Evolutionary conservation across 2,797 vertebrate genomes (phyloP), one percentile per base, ranked within the genome.

Genomic region (Holocentrus rufus): DNA sequence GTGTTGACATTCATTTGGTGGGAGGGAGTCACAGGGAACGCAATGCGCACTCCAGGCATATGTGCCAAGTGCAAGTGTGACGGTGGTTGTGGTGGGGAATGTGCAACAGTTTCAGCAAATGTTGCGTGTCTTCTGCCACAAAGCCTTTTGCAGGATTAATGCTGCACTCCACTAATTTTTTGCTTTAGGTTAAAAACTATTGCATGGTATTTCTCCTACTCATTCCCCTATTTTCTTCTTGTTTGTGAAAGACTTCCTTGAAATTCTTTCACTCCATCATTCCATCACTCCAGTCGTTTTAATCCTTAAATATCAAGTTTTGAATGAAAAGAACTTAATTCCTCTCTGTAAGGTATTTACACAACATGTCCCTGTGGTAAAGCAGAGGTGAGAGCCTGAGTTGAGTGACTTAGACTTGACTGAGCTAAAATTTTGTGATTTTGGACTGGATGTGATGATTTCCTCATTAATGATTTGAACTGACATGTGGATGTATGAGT

Each of bases 1-100:
- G 49, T 64, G 62, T 62, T 77, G 76, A 82, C 72, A 62, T 72
- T 59, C 68, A 68, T 74, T 76, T 46, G 47, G 55, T 47, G 58
- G 36, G 65, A 53, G 63, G 25, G 30, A 58, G 67, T 60, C 11
- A 2, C 6, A 0, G 27, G n/a, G 25, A 69, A 52, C 42, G 72
- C 39, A 65, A 61, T n/a, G 47, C 42, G 66, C 71, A 65, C 31
- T 60, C 6, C 42, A 69, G 60, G 52, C 64, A 3, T 39, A 10
- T 0, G 5, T 23, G 18, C 0, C 49, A 25, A 23, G 54, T 31
- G 14, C 50, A 58, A 50, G 18, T 36, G 39, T 31, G 58, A 25
- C n/a, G 62, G 23, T 3, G 44, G 68, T 4, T 70, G 36, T 63
- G 31, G 54, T 3, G 47, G 34, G 25, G 13, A 60, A 68, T 54